Base-by-base conservation (phyloP, 2,888 invertebrate genomes). In the Melinaea menophilus region DNA sequence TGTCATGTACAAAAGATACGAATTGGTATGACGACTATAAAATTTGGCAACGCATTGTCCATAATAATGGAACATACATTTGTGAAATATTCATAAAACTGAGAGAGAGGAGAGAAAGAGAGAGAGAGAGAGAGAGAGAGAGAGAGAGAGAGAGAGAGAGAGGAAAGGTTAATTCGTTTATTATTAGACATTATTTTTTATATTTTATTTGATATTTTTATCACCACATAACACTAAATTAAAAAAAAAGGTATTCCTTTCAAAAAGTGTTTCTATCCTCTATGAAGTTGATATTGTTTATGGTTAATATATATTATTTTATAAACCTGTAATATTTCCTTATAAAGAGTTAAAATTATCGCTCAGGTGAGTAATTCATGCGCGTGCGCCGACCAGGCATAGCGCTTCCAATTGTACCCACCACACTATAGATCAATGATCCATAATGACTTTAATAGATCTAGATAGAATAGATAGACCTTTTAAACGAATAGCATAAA, bases 1-100 rank as follows among this genome's bases (percentile, higher is more conserved):
- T 73, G 77, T 78, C 75, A 75, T 75, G 76, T 70, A 75, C 74
- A 79, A 79, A 81, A 82, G 71, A 70, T 68, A 67, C 72, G 67
- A 51, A 51, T 51, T 51, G 9, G 51, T 51, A 51, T 11, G 9
- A 5, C 31, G 31, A 51, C 51, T 22, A 9, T 51, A 31, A 51
- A 22, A 51, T 51, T 51, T 51, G 31, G 31, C 31, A 31, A 31
- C 51, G 22, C 31, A 31, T 41, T 41, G 41, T 41, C 5, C 31
- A 2, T 31, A 7, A 51, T 31, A 5, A 51, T 5, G 5, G 22
- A 5, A 51, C 51, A n/a, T 5, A 13, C n/a, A 51, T 31, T 11
- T 9, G 31, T 9, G 9, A 3, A 51, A 22, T 22, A 48, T 48
- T 7, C 31, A 31, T 51, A 31, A 51, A 22, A 31, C 7, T 41